Evolutionary conservation across 1,140 invertebrate species (phyloP), one percentile per base, ranked within the genome.

Genomic region (Diorhabda sublineata): DNA sequence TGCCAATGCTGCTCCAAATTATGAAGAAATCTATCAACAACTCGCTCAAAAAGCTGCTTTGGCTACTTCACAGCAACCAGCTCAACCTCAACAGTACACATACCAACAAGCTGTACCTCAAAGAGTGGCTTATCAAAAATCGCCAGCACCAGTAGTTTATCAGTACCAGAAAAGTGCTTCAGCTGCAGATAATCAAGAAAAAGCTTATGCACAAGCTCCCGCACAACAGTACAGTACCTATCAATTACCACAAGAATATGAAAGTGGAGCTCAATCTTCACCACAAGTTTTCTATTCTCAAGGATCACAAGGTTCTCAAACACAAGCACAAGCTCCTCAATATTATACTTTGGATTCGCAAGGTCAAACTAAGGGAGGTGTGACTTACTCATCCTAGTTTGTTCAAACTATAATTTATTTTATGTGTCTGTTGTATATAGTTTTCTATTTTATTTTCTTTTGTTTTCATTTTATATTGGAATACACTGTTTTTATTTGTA

Each of bases 1-100:
- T 26, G 6, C 63, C 47, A 52, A 5, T 26, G 45, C 9, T 11
- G 11, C 63, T 11, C 63, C 63, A 5, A 64, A 64, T 42, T 64
- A 64, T 26, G 63, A 64, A 57, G 63, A 64, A 42, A 47, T 64
- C 0, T 64, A 64, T 42, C 63, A 64, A 26, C 63, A 64, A 57
- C 6, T 64, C 4, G 26, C 42, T 57, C 63, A 56, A 45, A 56
- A 64, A 42, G 63, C 63, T 64, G 47, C n/a, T 6, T 44, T 44
- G 5, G 4, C n/a, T 44, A n/a, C 61, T 45, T n/a, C 61, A 7
- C 2, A 42, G 8, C 26, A 7, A 42, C 6, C 42, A 44, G 7
- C 43, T n/a, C 42, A 42, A 8, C 8, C 5, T 4, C 45, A 43
- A 61, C n/a, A 61, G 9, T 6, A 4, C 59, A 4, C 9, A 41